phyloP scores from a whole-genome alignment of 1,140 invertebrate genomes.

The Trichonephila clavipes region DNA sequence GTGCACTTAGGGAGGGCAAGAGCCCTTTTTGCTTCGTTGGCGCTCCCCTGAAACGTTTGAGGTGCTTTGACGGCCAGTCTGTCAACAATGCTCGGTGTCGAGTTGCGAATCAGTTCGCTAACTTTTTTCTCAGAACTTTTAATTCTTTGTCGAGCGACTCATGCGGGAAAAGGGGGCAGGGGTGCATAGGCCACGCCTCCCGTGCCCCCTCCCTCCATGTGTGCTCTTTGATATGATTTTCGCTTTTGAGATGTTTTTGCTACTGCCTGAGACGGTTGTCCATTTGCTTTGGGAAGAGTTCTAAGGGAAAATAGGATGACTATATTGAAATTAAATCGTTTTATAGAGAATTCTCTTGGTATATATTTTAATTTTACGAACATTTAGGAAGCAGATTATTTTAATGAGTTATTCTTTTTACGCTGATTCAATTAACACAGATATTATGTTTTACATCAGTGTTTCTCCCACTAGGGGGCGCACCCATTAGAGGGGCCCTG shows the following conservation, averaged over 20 bases:
- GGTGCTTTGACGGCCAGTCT: not conserved
- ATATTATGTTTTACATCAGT: no score
- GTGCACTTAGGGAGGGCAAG: not conserved
- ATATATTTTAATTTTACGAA: no score
- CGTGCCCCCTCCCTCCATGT: not conserved
- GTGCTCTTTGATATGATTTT: not conserved
- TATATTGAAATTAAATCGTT: no score
- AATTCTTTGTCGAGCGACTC: not conserved
- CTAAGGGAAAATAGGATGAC: no score
- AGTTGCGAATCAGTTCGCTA: conserved; percentile 12
- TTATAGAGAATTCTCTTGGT: no score
- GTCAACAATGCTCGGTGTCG: conserved; percentile 7
- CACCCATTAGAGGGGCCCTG: no score
- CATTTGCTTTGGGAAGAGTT: not conserved
- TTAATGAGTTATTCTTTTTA: no score
- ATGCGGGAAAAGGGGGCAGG: not conserved
- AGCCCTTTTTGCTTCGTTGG: not conserved
- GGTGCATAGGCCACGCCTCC: not conserved
- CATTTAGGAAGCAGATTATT: no score
- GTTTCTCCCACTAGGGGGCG: no score
- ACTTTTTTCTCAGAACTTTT: conserved; percentile 5
- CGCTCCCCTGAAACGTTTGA: not conserved
- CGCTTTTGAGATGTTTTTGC: not conserved
- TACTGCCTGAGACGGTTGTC: not conserved
- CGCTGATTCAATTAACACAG: no score